Evolutionary conservation across 2,888 invertebrate genomes (phyloP), one percentile per base, ranked within the genome.

Genomic region (Fragum fragum): DNA sequence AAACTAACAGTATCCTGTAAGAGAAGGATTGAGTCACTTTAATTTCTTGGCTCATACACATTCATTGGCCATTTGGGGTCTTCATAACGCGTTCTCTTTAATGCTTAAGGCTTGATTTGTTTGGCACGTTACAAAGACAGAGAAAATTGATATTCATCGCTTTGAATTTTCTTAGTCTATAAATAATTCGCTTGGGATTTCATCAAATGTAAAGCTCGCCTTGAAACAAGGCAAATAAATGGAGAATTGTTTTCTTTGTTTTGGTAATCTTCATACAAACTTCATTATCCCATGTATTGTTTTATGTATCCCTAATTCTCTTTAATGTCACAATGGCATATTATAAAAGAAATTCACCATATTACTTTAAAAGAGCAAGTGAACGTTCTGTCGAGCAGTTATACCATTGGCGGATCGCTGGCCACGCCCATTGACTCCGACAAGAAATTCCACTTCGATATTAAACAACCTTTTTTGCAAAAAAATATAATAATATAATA

Each of bases 61-160:
- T 66, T 36, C 66, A 66, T 36, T 42, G 66, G 42, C 39, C 66
- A 16, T 21, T 66, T 7, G 36, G 66, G 66, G 66, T 66, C 66
- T 66, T 66, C 9, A 42, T 42, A 66, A 66, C 16, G 36, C 66
- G 28, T 18, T 39, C 23, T 42, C 39, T 21, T 42, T 29, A 66
- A 39, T 21, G 66, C 66, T 23, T 14, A 21, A 23, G 42, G 66
- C 66, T 42, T 66, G 66, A 66, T 66, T 66, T 66, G 42, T 42
- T 66, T 66, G 66, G 42, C 66, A 66, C 66, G n/a, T 66, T 66
- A 66, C 61, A 61, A 29, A 61, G 57, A 61, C 61, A 3, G 32
- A n/a, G 61, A 32, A 61, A 32, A 61, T 61, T 32, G 32, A 61
- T 61, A 61, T 61, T 32, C 29, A 29, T 61, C 61, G 32, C 29